phyloP scores from a whole-genome alignment of 2,888 invertebrate genomes.

The Pyrocoelia pectoralis region DNA sequence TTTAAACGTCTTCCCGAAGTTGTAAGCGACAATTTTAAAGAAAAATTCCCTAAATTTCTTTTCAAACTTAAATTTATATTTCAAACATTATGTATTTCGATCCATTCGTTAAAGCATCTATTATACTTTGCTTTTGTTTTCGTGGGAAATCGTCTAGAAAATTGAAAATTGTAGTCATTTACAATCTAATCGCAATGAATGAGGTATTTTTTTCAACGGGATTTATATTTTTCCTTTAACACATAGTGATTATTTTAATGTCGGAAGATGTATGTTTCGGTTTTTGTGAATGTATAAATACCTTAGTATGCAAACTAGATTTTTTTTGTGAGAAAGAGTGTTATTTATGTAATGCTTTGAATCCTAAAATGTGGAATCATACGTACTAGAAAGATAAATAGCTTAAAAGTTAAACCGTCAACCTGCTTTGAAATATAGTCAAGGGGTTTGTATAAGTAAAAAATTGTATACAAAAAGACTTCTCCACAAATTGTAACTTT shows the following conservation, averaged over 20 bases:
- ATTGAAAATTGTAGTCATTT: slow-evolving; percentile 24
- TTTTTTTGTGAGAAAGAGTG: too few species aligned
- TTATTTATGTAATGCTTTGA: not conserved
- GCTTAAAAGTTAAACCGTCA: slow-evolving; percentile 10
- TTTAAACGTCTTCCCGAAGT: slow-evolving; percentile 11
- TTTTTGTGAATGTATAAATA: too few species aligned
- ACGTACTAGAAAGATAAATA: slow-evolving; percentile 9
- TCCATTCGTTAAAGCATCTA: slow-evolving; percentile 20
- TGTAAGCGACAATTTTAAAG: not conserved
- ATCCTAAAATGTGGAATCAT: slow-evolving; percentile 4
- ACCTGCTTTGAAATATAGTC: slow-evolving; percentile 7
- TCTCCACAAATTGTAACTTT: not conserved
- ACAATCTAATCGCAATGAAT: slow-evolving; percentile 14
- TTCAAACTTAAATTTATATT: slow-evolving; percentile 22
- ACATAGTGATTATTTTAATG: not conserved
- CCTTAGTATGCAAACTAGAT: too few species aligned
- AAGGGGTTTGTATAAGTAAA: not conserved
- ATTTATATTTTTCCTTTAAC: not conserved
- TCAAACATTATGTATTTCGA: slow-evolving; percentile 14
- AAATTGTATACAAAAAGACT: not conserved
- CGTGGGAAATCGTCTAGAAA: slow-evolving; percentile 23
- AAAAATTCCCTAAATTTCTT: slow-evolving; percentile 10
- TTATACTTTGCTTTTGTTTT: slow-evolving; percentile 21
- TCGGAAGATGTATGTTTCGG: too few species aligned
- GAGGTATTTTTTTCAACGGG: not conserved